Conservation (phyloP, 2,113 vertebrate species). For the Salvelinus alpinus region DNA sequence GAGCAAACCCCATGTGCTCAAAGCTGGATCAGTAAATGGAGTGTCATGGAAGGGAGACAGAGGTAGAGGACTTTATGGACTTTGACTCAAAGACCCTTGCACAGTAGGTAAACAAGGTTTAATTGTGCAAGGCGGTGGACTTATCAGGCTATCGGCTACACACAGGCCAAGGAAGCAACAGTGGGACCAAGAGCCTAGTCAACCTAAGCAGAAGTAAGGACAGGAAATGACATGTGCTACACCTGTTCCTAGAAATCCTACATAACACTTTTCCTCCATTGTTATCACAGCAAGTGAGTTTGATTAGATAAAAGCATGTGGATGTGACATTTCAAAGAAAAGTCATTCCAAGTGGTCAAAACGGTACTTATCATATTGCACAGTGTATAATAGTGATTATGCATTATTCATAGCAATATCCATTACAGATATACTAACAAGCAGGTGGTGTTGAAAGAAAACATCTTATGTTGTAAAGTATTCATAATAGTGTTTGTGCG, state of each 20-base stretch:
- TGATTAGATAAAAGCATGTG: background rate
- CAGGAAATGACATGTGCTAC: background rate
- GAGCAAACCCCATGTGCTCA: background rate
- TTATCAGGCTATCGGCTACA: background rate
- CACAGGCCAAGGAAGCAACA: background rate
- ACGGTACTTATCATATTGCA: too few species aligned
- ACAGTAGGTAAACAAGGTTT: background rate
- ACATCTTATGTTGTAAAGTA: too few species aligned
- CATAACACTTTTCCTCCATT: background rate
- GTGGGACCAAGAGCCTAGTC: background rate
- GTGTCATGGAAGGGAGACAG: background rate
- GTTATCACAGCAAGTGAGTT: background rate
- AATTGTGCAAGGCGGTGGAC: background rate
- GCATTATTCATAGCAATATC: too few species aligned
- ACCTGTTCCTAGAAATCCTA: too few species aligned
- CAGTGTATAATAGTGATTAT: too few species aligned
- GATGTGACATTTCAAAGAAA: too few species aligned
- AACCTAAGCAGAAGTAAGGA: background rate
- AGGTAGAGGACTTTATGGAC: background rate
- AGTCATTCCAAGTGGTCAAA: too few species aligned
- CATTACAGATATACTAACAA: too few species aligned
- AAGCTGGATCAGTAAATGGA: background rate
- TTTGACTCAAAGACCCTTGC: background rate
- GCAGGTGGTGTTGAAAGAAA: too few species aligned
- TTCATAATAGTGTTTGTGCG: too few species aligned